Evolutionary conservation across 2,113 vertebrate species (phyloP), one percentile per base, ranked within the genome.

Genomic region (Tiliqua scincoides): DNA sequence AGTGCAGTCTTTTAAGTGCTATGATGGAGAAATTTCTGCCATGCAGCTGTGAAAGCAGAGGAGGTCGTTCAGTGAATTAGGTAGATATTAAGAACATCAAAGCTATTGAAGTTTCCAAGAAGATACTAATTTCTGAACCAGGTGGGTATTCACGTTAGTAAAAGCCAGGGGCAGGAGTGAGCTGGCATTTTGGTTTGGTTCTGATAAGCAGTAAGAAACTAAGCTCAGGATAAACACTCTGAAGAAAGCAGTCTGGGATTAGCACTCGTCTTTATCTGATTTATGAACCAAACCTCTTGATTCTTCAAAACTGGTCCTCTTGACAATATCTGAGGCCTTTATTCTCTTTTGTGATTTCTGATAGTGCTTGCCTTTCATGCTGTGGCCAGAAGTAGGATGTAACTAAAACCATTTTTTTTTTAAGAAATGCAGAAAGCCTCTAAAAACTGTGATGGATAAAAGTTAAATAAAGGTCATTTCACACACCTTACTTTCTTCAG

Each of bases 221-320:
- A 78, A 48, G 35, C 67, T 72, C 79, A 11, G 54, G 76, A 62
- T 79, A 79, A 73, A 25, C 54, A 61, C 35, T 48, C 65, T 32
- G 37, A 85, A 72, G 65, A 85, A 85, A 72, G 35, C 35, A 71
- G 48, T 27, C 32, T 48, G 40, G 30, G 54, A 79, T 85, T 85
- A 85, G 67, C 65, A 48, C 67, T 72, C 12, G 48, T 17, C 30
- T 18, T 79, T 85, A 85, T 62, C 82, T 79, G 30, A 79, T 62
- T 14, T 79, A 18, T 48, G 72, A 62, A 25, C 18, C 30, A 72
- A 79, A 48, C 35, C 35, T 48, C 78, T 79, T 62, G 27, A 72
- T 32, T 72, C 52, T 70, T 59, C 12, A 17, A 35, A 85, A 61
- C 3, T 35, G 12, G 7, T 72, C 48, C 67, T 72, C 37, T 4